Evolutionary conservation across 2,797 vertebrate species (phyloP), one percentile per base, ranked within the genome.

Genomic region (Microchirus variegatus): DNA sequence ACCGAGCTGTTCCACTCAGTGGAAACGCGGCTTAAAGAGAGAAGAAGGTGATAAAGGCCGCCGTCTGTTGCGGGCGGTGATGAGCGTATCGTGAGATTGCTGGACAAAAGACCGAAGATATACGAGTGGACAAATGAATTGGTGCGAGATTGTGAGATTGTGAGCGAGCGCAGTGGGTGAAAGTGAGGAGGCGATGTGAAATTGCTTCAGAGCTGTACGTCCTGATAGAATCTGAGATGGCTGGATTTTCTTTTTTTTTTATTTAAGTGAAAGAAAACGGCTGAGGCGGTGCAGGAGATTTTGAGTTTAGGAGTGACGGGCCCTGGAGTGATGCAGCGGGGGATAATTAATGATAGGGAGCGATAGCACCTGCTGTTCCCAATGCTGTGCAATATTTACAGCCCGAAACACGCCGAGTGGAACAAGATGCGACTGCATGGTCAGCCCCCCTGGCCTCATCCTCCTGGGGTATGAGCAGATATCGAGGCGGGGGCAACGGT

Each of bases 321-420:
- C 81, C 80, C 82, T 12, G 64, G 85, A 88, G 87, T 89, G 73
- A 90, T 85, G 80, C 80, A 72, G 80, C 63, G 54, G 73, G 73
- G 73, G 77, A 87, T 89, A 89, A 92, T 90, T 90, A 90, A 91
- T 91, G 88, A 89, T 85, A 73, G 83, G 72, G 73, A 84, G 81
- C 65, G 83, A 82, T 81, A 74, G 86, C 81, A 89, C 86, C 86
- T 91, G 90, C 89, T 91, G 87, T 90, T 90, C 83, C 81, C 65
- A 73, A 84, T 75, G 83, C 77, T 77, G 67, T 54, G 58, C 69
- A 53, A 81, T 91, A 85, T 91, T 92, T 90, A 90, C 59, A 72
- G 83, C 73, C 63, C 83, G n/a, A n/a, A 84, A 77, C 77, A 49
- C 75, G 78, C 67, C 46, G 70, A 82, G 78, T 35, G 66, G 79